Percentiles rank a stretch among this genome's conserved stretches.
These are phyloP conservation scores for Ia io DNA, from an alignment of 2,113 vertebrate species.

Conservation along the genomic window DNA sequence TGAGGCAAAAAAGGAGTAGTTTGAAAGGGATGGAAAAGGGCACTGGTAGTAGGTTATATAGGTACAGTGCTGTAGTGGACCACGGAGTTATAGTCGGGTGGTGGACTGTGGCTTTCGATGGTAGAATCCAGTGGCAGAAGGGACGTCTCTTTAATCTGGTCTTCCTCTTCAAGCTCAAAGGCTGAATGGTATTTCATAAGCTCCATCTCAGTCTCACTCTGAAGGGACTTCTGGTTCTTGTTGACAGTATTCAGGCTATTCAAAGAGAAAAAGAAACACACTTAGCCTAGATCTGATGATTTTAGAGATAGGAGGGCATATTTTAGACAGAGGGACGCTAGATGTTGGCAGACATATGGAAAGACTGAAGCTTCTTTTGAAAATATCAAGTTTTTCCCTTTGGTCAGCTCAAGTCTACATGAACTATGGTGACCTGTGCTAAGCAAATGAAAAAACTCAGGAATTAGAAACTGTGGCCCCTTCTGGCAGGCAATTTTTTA, in stretches of 20 bases:
- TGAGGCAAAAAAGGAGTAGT: background rate
- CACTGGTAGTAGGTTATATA: slow-evolving; percentile 76
- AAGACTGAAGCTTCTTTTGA: background rate
- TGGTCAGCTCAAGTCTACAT: background rate
- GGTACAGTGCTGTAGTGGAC: slow-evolving; percentile 92
- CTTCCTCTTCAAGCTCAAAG: slow-evolving; percentile 74
- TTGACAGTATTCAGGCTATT: slow-evolving; percentile 87
- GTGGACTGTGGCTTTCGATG: slow-evolving; percentile 94
- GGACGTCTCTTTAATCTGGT: slow-evolving; percentile 86
- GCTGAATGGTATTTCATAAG: slow-evolving; percentile 80
- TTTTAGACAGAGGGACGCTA: background rate
- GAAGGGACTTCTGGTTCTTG: slow-evolving; percentile 91
- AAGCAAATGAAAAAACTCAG: background rate
- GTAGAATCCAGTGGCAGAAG: slow-evolving; percentile 84
- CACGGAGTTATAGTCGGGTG: slow-evolving; percentile 93
- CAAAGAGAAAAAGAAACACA: slow-evolving; percentile 10
- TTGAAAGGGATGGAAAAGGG: background rate
- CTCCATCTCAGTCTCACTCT: slow-evolving; percentile 86
- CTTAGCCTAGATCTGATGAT: background rate
- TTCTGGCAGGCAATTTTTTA: background rate
- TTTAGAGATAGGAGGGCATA: background rate
- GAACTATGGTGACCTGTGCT: background rate
- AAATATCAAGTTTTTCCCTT: background rate
- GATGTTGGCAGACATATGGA: background rate
- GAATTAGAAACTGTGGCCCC: background rate